Base-by-base conservation (phyloP, 1,140 invertebrate genomes). In the Papilio aristodemus region DNA sequence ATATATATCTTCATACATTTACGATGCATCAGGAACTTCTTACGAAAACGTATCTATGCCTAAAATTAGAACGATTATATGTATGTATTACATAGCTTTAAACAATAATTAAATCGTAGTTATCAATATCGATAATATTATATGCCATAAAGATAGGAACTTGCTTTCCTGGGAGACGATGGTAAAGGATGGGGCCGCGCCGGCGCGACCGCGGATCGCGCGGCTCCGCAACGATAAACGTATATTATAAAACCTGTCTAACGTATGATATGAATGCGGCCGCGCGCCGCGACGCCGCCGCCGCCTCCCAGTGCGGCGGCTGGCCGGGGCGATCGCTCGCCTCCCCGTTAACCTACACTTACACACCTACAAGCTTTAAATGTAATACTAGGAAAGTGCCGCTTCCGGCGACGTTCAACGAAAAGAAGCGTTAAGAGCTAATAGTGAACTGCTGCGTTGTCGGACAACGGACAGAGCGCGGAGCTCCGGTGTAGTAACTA, bases 101-200 rank as follows among this genome's bases (percentile, higher is more conserved):
- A 91, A 91, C 87, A 90, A 91, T 92, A 91, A 92, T 92, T 92
- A 92, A 91, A 92, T 90, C 90, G 91, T 92, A 92, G 89, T 92
- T 92, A 92, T 92, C 88, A 92, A 90, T 92, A 92, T 90, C 90
- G 89, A 92, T 91, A 92, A 91, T 92, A 92, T 92, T 92, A 92
- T 92, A 92, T 92, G 91, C 89, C 90, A 92, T 92, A 92, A 91
- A 92, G 90, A 93, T 94, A 94, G 93, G 93, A 94, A 94, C 93
- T 94, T 94, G 93, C 92, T 94, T 94, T 93, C 92, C 93, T 93
- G 93, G 93, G 92, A 91, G 87, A 88, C 80, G 91, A 90, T 92
- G 91, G 80, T 91, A 84, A 81, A 78, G 79, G 74, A 71, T 79
- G 70, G 71, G 60, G 71, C 67, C 71, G 81, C 81, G 76, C 74